These are phyloP conservation scores for Trachythela sp. DNA, from an alignment of 64 coral and sea anemone species.

Conservation along the genomic window DNA sequence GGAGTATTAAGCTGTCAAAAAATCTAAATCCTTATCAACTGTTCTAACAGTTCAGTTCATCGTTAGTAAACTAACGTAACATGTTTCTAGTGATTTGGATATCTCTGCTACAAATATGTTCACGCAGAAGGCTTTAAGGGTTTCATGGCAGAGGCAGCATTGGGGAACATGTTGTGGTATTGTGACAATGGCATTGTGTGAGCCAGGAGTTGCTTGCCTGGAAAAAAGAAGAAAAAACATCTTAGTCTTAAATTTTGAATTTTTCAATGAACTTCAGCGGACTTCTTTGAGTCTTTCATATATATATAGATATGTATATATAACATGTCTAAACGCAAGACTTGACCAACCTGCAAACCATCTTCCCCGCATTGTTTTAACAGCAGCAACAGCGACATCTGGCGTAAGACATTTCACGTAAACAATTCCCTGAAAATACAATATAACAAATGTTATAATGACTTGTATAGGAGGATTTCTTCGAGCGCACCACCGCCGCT, in stretches of 20 bases:
- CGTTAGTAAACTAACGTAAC: background rate
- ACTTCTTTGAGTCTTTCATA: too few species aligned
- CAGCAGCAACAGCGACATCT: constrained; percentile 73
- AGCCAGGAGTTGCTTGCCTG: background rate
- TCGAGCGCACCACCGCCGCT: too few species aligned
- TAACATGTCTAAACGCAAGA: background rate
- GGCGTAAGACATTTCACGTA: constrained; percentile 90
- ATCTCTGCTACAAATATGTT: background rate
- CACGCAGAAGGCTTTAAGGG: background rate
- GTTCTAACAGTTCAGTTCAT: background rate
- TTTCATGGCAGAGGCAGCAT: background rate
- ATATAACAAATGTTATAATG: too few species aligned
- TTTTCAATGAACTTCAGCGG: too few species aligned
- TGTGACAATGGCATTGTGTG: background rate
- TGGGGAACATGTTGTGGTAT: background rate
- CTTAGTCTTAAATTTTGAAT: too few species aligned
- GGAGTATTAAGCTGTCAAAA: too few species aligned
- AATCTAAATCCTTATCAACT: too few species aligned
- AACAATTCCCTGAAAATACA: constrained; percentile 62
- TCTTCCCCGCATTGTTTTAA: constrained; percentile 73
- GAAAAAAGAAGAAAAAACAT: background rate
- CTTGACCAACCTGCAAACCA: constrained; percentile 89
- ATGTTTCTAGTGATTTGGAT: background rate
- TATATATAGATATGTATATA: too few species aligned
- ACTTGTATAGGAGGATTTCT: too few species aligned